Conservation (phyloP, 2,888 invertebrate species). For the Agelastica alni region DNA sequence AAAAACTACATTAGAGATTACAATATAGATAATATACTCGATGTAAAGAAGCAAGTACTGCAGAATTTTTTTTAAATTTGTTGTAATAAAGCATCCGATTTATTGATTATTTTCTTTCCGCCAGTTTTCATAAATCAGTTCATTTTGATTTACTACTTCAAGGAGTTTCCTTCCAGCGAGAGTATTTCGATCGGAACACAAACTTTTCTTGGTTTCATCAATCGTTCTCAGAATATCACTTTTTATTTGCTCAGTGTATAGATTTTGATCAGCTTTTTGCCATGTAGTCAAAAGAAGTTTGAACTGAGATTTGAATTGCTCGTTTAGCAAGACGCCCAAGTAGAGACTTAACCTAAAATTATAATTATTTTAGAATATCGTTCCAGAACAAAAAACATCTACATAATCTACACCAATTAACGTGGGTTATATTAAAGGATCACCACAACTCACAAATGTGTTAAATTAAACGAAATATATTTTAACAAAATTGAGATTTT, state of each 20-base stretch:
- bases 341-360: slow-evolving; percentile 69
- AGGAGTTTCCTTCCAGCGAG: slow-evolving; percentile 61
- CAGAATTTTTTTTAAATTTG: too few species aligned
- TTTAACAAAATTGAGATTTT: too few species aligned
- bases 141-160: slow-evolving; percentile 57
- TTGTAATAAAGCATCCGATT: too few species aligned
- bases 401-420: too few species aligned
- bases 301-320: slow-evolving; percentile 46
- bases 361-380: too few species aligned
- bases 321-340: slow-evolving; percentile 73
- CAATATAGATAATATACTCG: too few species aligned
- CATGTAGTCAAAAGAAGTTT: slow-evolving; percentile 45
- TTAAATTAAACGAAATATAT: too few species aligned
- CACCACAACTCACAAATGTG: too few species aligned
- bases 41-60: too few species aligned
- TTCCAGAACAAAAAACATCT: too few species aligned
- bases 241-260: slow-evolving; percentile 36
- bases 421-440: too few species aligned
- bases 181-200: slow-evolving; percentile 62
- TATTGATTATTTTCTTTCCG: slow-evolving; percentile 54
- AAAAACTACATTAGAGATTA: too few species aligned
- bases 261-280: slow-evolving; percentile 56
- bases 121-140: slow-evolving; percentile 58
- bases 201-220: slow-evolving; percentile 55
- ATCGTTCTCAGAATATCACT: slow-evolving; percentile 58